phyloP scores from a whole-genome alignment of 2,113 vertebrate genomes.

The Tauraco erythrolophus region DNA sequence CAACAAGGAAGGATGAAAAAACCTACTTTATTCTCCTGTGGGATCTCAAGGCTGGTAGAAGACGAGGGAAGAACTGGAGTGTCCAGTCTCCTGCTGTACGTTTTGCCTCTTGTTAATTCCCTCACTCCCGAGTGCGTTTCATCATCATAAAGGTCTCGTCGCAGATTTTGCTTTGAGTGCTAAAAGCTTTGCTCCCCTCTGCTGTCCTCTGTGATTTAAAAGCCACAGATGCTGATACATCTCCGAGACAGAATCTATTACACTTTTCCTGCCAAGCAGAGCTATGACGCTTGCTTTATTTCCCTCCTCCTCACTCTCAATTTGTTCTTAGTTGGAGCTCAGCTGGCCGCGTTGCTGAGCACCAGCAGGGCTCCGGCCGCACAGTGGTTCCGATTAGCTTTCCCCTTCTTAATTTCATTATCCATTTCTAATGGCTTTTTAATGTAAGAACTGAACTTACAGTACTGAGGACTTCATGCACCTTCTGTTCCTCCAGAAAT shows the following conservation, averaged over 20 bases:
- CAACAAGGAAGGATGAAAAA: background rate
- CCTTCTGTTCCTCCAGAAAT: constrained; percentile 11
- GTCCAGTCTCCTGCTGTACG: background rate
- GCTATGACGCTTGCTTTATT: constrained; percentile 44
- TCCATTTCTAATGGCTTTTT: constrained; percentile 53
- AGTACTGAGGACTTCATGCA: background rate
- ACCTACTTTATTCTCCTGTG: background rate
- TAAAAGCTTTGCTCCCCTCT: constrained; percentile 42
- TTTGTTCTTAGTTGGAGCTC: constrained; percentile 40
- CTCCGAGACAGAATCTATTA: constrained; percentile 48
- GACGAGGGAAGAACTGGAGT: background rate
- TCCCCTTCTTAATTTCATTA: constrained; percentile 63
- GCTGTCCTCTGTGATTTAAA: constrained; percentile 20
- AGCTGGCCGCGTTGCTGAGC: constrained; percentile 14
- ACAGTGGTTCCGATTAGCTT: background rate
- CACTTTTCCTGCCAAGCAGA: constrained; percentile 52
- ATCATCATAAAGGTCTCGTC: background rate
- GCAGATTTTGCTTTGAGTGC: constrained; percentile 29
- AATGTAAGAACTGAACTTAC: constrained; percentile 45
- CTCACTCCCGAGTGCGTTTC: accelerated
- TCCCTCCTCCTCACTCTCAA: constrained; percentile 34
- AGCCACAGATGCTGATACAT: constrained; percentile 51
- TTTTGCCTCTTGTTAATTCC: constrained; percentile 16
- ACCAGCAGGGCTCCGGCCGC: constrained; percentile 1
- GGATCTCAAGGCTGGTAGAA: background rate